Percentiles rank a stretch among this genome's conserved stretches.
These are phyloP conservation scores for Agrotis exclamationis DNA, from an alignment of 2,888 invertebrate species.

Conservation along the genomic window DNA sequence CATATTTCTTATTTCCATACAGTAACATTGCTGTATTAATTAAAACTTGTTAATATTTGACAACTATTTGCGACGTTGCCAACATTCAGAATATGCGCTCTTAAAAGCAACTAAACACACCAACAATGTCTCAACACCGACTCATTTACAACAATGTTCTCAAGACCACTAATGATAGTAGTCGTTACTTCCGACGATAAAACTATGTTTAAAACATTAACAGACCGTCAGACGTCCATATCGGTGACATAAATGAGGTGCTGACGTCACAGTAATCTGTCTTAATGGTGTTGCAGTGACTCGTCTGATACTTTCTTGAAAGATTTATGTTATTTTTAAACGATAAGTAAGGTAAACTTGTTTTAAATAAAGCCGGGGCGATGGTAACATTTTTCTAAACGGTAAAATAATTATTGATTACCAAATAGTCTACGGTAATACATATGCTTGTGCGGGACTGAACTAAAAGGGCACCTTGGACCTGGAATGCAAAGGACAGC, in stretches of 20 bases:
- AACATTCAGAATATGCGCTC: no score
- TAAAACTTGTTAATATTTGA: no score
- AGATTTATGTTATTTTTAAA: slow-evolving; percentile 16
- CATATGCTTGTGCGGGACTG: no score
- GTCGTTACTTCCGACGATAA: slow-evolving; percentile 40
- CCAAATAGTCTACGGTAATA: no score
- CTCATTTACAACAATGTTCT: slow-evolving; percentile 9
- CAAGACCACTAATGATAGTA: slow-evolving; percentile 24
- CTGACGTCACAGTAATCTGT: slow-evolving; percentile 37
- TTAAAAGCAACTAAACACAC: no score
- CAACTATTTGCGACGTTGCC: no score
- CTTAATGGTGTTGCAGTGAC: slow-evolving; percentile 27
- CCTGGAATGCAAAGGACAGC: no score
- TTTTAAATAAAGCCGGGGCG: background rate
- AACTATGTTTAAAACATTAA: slow-evolving; percentile 25
- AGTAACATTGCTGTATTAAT: no score
- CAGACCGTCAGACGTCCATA: slow-evolving; percentile 17
- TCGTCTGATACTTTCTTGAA: slow-evolving; percentile 1
- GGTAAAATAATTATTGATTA: no score
- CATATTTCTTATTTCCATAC: no score
- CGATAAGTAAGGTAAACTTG: background rate
- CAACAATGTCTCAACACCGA: background rate
- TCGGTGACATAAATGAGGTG: slow-evolving; percentile 18
- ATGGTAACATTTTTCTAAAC: no score
- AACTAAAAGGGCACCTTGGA: no score